Evolutionary conservation across 1,140 invertebrate species (phyloP), one percentile per base, ranked within the genome.

Genomic region (Oryzaephilus surinamensis): DNA sequence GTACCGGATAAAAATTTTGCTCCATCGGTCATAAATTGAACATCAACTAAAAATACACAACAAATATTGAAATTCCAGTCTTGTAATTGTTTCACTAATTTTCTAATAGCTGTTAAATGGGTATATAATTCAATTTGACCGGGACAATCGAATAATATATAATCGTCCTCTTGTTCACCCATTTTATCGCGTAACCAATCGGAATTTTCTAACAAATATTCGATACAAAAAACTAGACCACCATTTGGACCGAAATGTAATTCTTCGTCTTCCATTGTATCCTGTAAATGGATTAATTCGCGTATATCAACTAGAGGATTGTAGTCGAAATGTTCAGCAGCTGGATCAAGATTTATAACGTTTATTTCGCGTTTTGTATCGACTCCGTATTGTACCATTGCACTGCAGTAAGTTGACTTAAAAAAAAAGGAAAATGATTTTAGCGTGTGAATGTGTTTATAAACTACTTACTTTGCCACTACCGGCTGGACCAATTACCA

Each of bases 41-140:
- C 88, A 62, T 99, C 96, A 2, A 99, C 64, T 11, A 98, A 63
- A 62, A 94, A 99, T 0, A 97, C 79, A 2, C 78, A 84, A 69
- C 93, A 97, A 15, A 97, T 68, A 38, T 79, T 75, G 55, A 97
- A 97, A 63, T 92, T 84, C 78, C 89, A 86, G 24, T 74, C 72
- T 43, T 87, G 72, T n/a, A 97, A 65, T n/a, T 75, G 63, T 18
- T 81, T 74, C 1, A 94, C 84, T 16, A 98, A 64, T 46, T 81
- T 74, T 47, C 75, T 75, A 61, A 98, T 92, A 8, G 92, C 80
- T 30, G 84, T 81, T 56, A 99, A 74, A 64, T 99, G 95, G 17
- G 92, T 97, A 62, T 97, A 99, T 0, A 99, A 66, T 65, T 99
- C 97, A 46, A 99, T 95, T 73, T 99, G 96, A 3, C 96, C 95